Base-by-base conservation (phyloP, 2,797 vertebrate genomes). In the Melanotaenia maccullochi region DNA sequence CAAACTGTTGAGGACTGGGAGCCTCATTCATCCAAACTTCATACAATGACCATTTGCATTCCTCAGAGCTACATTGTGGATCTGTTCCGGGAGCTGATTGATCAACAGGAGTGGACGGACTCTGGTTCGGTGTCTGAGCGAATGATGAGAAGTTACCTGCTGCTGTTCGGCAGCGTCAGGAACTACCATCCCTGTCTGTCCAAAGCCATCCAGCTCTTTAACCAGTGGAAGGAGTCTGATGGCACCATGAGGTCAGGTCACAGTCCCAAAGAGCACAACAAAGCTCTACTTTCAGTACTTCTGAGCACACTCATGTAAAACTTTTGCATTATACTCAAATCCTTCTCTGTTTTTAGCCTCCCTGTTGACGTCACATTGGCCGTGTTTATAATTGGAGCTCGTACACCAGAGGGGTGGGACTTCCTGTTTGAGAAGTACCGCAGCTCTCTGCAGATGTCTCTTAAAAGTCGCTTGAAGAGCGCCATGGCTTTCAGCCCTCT, bases 351-450 rank as follows among this genome's bases (percentile, higher is more conserved):
- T 61, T 35, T 57, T 35, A 98, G 97, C 47, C 92, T 97, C 65
- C 96, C 96, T 4, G 92, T 77, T 0, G 96, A 97, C 3, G 73
- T 97, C 80, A 96, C 93, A 30, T 32, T 93, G 81, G 96, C 96
- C 0, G 96, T 97, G 83, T 98, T 96, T 72, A 54, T 93, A 1
- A 89, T 96, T 1, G 97, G 96, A 9, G 95, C 94, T 35, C 96
- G 94, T 59, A 94, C 92, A 1, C 67, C 90, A 0, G 94, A 95
- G 56, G 97, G 96, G 24, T 97, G 96, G 96, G 93, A 97, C 77
- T 97, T 97, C 87, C 92, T 98, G 52, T 96, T 96, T 60, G 93
- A 93, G 73, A 96, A 95, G 76, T 97, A 97, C 85, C 90, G 91
- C 25, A 78, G 83, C 1, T 95, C 94, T 0, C 47, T 94, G 44